Evolutionary conservation across 2,888 invertebrate genomes (phyloP), one percentile per base, ranked within the genome.

Genomic region (Ectropis crepuscularia): DNA sequence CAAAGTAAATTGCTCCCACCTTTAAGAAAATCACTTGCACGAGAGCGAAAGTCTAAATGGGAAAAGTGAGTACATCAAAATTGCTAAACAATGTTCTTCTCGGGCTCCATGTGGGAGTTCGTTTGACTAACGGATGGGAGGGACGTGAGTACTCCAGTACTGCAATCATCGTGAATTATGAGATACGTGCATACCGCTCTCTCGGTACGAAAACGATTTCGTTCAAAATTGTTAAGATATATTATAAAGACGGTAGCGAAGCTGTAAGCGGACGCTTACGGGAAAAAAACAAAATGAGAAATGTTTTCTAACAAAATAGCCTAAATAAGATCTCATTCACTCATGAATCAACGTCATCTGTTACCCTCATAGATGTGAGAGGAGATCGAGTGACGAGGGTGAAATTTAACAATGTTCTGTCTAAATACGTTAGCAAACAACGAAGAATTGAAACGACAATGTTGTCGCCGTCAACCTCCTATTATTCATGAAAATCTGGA

Each of bases 401-500:
- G 16, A 38, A 12, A 6, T 39, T 39, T 39, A 38, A 41, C 49
- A 49, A 49, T 11, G 10, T 12, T 42, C 6, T 10, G 28, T 51
- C 28, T 42, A 7, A n/a, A 10, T 16, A 8, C 10, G 7, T 16
- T 6, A 6, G 16, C 16, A n/a, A 12, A 41, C 53, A 39, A 9
- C 38, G 39, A 50, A 58, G 53, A 59, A 38, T 55, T 37, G 42
- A 62, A 60, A 51, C 57, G 16, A 55, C 53, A 60, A 72, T 75
- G 74, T 68, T 53, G 70, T 67, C 55, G 67, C 69, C 51, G 69
- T 65, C 66, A 66, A 61, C 64, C 59, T 67, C 69, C 71, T 76
- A 79, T 86, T 87, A 86, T 88, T 87, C 85, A 85, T 84, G 80
- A 79, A 84, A 83, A 80, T 75, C 79, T 75, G 77, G 74, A 77